phyloP scores from a whole-genome alignment of 2,797 vertebrate species.

The Scarus forsteni region DNA sequence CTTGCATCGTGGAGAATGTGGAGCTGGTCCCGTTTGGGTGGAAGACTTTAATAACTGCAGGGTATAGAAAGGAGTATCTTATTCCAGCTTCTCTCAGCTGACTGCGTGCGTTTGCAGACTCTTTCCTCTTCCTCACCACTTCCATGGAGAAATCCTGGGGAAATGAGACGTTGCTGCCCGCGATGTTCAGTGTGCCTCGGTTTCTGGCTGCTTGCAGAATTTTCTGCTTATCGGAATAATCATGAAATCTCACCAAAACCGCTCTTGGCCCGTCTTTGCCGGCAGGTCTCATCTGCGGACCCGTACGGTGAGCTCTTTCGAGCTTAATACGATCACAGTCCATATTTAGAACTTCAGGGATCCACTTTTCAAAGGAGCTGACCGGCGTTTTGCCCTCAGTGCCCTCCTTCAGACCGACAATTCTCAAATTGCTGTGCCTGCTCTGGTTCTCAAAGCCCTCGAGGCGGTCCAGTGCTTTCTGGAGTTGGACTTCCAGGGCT shows the following conservation, averaged over 20 bases:
- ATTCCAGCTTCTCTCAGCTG: not conserved
- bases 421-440: too few species aligned
- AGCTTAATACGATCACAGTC: not conserved
- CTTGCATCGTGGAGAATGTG: not conserved
- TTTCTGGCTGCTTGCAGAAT: not conserved
- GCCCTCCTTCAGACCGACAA: too few species aligned
- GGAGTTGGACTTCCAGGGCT: too few species aligned
- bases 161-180: not conserved
- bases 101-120: not conserved
- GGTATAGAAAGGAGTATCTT: not conserved
- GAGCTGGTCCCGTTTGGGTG: not conserved
- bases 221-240: not conserved
- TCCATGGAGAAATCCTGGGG: not conserved
- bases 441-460: too few species aligned
- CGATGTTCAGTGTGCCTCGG: not conserved
- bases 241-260: not conserved
- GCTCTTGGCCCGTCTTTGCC: not conserved
- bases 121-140: not conserved
- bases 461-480: too few species aligned
- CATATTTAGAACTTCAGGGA: not conserved
- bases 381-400: too few species aligned
- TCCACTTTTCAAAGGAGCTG: too few species aligned
- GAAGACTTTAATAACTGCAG: not conserved
- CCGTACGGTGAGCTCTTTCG: not conserved
- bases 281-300: not conserved